A percentile compares a stretch with the other conserved stretches of the same genome.
phyloP scores from a whole-genome alignment of 2,113 vertebrate species.

The Empidonax alnorum region DNA sequence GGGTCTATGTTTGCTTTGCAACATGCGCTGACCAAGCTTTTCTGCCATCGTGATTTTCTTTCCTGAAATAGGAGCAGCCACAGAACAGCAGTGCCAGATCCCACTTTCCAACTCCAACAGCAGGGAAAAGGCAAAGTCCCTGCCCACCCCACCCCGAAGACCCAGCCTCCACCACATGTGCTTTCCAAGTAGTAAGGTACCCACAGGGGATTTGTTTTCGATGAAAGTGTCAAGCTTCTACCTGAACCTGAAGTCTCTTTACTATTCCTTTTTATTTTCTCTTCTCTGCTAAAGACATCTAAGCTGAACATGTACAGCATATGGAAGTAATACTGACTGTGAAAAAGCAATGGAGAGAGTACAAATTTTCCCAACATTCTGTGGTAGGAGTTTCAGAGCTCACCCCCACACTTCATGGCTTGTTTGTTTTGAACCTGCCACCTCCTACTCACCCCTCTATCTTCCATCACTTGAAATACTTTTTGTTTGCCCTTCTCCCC shows the following conservation, averaged over 20 bases:
- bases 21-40: fast-evolving
- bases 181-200: fast-evolving
- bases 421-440: conserved; percentile 7
- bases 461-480: background rate
- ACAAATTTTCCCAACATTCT: background rate
- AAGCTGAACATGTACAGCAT: background rate
- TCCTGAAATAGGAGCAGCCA: background rate
- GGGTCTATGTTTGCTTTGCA: background rate
- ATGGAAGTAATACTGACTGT: background rate
- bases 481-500: background rate
- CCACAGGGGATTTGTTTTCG: background rate
- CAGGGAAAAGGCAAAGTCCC: background rate
- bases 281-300: background rate
- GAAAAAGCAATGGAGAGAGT: background rate
- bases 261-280: background rate
- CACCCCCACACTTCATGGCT: background rate
- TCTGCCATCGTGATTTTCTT: background rate
- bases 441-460: background rate
- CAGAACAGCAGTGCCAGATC: background rate
- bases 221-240: background rate
- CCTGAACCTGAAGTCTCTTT: background rate
- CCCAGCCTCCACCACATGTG: fast-evolving
- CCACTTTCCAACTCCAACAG: background rate
- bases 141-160: background rate
- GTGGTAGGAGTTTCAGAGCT: background rate